phyloP scores from a whole-genome alignment of 2,888 invertebrate species.

The Drosophila testacea region DNA sequence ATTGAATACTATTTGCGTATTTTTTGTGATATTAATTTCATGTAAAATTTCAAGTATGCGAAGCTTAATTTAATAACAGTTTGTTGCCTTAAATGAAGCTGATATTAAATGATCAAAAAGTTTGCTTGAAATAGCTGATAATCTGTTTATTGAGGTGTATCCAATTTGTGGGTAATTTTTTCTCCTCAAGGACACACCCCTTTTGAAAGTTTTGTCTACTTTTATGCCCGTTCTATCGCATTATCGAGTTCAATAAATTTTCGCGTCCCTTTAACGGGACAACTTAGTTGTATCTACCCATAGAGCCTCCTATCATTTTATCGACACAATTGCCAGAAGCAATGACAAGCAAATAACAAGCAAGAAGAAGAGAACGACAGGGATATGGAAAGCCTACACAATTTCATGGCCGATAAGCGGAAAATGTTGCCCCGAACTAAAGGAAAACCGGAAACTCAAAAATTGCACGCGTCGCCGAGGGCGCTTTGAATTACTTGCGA shows the following conservation, averaged over 20 bases:
- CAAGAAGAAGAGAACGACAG: neutral
- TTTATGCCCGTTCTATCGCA: neutral
- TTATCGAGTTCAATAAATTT: constrained; percentile 48
- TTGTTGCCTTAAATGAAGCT: neutral
- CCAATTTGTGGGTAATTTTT: neutral
- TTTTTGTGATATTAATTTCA: constrained; percentile 8
- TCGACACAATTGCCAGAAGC: constrained; percentile 42
- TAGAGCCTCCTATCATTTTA: constrained; percentile 27
- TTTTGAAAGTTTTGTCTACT: constrained; percentile 11
- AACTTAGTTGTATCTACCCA: constrained; percentile 5
- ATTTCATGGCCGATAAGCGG: constrained; percentile 56
- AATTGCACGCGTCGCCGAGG: constrained; percentile 61
- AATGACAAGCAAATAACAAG: constrained; percentile 24
- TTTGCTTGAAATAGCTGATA: neutral
- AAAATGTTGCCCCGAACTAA: constrained; percentile 39
- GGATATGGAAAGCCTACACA: constrained; percentile 44
- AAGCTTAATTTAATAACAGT: neutral
- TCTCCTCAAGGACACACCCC: neutral
- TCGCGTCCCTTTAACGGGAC: constrained; percentile 16
- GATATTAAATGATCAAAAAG: neutral
- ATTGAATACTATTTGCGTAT: constrained; percentile 33
- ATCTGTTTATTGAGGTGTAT: neutral
- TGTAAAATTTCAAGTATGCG: constrained; percentile 4
- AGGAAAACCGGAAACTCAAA: constrained; percentile 53
- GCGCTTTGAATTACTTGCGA: constrained; percentile 70